These are phyloP conservation scores for Apodemus sylvaticus DNA, from an alignment of 2,113 vertebrate genomes.

Conservation along the genomic window DNA sequence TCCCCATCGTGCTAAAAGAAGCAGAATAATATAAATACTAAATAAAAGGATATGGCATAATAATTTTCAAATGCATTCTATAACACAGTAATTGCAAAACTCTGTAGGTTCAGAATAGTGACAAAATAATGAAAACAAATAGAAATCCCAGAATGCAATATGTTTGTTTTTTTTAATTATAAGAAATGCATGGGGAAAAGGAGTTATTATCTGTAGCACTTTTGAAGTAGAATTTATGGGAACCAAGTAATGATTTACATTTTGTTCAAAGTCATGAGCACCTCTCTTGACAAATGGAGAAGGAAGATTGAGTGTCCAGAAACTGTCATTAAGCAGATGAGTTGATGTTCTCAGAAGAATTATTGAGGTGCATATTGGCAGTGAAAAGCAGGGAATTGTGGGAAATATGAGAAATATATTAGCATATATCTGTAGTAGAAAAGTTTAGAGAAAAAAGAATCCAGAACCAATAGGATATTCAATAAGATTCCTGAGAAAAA, in stretches of 20 bases:
- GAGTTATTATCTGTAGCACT: neutral
- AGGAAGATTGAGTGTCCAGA: constrained; percentile 20
- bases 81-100: neutral
- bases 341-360: neutral
- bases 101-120: neutral
- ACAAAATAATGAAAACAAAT: neutral
- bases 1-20: accelerated
- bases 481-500: neutral
- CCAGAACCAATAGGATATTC: neutral
- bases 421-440: neutral
- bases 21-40: neutral
- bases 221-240: neutral
- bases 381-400: neutral
- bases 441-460: neutral
- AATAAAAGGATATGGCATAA: neutral
- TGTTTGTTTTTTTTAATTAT: neutral
- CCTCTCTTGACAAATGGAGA: constrained; percentile 31
- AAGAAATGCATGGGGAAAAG: neutral
- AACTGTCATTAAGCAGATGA: neutral
- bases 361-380: neutral
- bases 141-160: neutral
- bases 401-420: neutral
- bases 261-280: neutral
- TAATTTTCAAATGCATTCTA: neutral
- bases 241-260: constrained; percentile 7